Percentiles rank a stretch among this genome's conserved stretches.
phyloP scores from a whole-genome alignment of 2,113 vertebrate genomes.

The Nibea coibor region DNA sequence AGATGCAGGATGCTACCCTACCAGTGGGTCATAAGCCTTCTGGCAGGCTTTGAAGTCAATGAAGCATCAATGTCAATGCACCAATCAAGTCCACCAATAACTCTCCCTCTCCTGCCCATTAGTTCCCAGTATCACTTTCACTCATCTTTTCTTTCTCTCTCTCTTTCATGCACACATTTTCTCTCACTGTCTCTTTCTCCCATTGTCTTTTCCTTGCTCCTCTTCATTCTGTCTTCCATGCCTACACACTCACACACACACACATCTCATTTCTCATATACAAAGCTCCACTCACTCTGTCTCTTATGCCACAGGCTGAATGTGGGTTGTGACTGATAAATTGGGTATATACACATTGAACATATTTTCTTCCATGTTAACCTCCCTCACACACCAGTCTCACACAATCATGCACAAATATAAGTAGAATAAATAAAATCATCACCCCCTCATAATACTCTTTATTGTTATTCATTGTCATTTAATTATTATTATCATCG shows the following conservation, averaged over 20 bases:
- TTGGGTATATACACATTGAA: not conserved
- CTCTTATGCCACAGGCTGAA: not conserved
- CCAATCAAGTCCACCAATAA: not conserved
- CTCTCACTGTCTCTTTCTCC: not conserved
- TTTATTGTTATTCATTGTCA: too few relatives aligned
- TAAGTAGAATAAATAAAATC: too few relatives aligned
- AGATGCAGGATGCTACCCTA: not conserved
- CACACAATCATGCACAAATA: too few relatives aligned
- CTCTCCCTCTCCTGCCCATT: not conserved
- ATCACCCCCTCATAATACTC: too few relatives aligned
- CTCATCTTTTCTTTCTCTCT: not conserved
- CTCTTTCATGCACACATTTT: not conserved
- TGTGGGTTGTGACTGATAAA: not conserved
- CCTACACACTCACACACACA: not conserved
- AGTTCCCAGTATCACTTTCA: not conserved
- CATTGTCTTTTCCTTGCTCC: not conserved
- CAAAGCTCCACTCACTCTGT: not conserved
- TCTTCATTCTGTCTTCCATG: not conserved
- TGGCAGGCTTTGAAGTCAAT: slow-evolving; percentile 46
- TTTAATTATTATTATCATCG: too few relatives aligned
- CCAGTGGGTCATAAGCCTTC: slow-evolving; percentile 44
- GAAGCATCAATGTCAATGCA: slow-evolving; percentile 49
- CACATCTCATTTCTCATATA: not conserved
- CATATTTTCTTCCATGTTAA: too few relatives aligned
- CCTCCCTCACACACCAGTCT: too few relatives aligned